These are phyloP conservation scores for Lasius platythorax DNA, from an alignment of 2,888 invertebrate species.

Conservation along the genomic window DNA sequence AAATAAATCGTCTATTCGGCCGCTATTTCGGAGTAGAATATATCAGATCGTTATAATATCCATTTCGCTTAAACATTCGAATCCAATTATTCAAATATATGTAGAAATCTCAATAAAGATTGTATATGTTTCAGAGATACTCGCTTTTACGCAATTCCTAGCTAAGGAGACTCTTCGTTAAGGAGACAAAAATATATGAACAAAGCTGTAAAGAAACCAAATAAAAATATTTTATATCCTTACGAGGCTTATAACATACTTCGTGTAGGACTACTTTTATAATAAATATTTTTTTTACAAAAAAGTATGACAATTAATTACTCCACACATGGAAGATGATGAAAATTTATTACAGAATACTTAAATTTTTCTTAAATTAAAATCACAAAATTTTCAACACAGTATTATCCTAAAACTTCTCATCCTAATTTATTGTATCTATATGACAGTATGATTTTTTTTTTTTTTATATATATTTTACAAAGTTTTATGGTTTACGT, in stretches of 20 bases:
- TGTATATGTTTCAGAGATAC: constrained; percentile 74
- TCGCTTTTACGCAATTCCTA: constrained; percentile 79
- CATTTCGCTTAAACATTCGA: constrained; percentile 15
- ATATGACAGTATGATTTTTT: background rate
- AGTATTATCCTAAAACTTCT: background rate
- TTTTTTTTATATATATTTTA: background rate
- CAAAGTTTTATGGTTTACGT: background rate
- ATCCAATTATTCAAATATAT: constrained; percentile 40
- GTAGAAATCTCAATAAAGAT: constrained; percentile 23
- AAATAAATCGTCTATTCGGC: constrained; percentile 10
- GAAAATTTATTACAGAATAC: background rate
- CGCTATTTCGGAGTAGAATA: constrained; percentile 51
- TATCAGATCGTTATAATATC: constrained; percentile 6
- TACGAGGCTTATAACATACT: background rate
- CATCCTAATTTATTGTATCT: background rate
- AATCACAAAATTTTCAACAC: background rate
- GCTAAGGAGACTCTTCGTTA: constrained; percentile 55
- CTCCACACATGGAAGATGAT: background rate
- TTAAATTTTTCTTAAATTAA: background rate
- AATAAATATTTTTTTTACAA: constrained; percentile 19
- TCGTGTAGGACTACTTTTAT: background rate
- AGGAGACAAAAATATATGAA: background rate
- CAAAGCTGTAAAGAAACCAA: background rate
- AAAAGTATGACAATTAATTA: background rate
- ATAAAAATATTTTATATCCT: background rate